A percentile compares a stretch with the other conserved stretches of the same genome.
These are phyloP conservation scores for Deilephila porcellus DNA, from an alignment of 2,888 invertebrate genomes.

Conservation along the genomic window DNA sequence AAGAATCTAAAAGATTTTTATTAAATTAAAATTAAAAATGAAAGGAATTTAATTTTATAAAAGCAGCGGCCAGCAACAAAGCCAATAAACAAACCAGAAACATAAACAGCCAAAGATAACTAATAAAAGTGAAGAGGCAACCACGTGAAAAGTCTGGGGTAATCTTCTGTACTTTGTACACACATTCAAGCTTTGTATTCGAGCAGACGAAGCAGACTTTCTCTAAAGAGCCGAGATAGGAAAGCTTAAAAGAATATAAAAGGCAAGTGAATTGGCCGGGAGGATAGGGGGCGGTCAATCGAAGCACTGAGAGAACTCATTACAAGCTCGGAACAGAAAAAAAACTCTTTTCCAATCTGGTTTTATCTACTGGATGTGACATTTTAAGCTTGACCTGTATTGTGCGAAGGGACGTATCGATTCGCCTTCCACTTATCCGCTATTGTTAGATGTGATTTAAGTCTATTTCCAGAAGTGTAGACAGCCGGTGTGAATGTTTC, in stretches of 20 bases:
- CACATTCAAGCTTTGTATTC: slow-evolving; percentile 58
- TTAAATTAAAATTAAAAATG: too few relatives aligned
- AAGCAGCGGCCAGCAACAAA: not conserved
- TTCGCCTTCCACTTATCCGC: slow-evolving; percentile 17
- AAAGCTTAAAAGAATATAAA: slow-evolving; percentile 72
- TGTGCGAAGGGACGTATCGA: slow-evolving; percentile 35
- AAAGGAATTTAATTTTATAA: too few relatives aligned
- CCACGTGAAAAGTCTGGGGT: slow-evolving; percentile 26
- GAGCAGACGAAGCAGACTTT: slow-evolving; percentile 51
- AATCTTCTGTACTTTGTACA: slow-evolving; percentile 45
- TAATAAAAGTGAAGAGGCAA: slow-evolving; percentile 26
- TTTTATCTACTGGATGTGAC: slow-evolving; percentile 46
- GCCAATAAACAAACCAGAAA: not conserved
- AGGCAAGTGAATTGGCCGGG: slow-evolving; percentile 70
- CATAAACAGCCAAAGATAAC: slow-evolving; percentile 10
- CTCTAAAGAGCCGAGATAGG: slow-evolving; percentile 48
- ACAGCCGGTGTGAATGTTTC: slow-evolving; percentile 23
- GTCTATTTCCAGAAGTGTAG: slow-evolving; percentile 23
- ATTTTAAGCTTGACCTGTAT: slow-evolving; percentile 45
- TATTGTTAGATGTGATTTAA: slow-evolving; percentile 25
- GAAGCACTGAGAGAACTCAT: slow-evolving; percentile 77
- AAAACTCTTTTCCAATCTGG: slow-evolving; percentile 48
- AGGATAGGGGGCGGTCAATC: slow-evolving; percentile 75
- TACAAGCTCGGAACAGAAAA: slow-evolving; percentile 59
- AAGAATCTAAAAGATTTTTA: too few relatives aligned